Evolutionary conservation across 2,888 invertebrate genomes (phyloP).

Genomic region (Pammene aurita): DNA sequence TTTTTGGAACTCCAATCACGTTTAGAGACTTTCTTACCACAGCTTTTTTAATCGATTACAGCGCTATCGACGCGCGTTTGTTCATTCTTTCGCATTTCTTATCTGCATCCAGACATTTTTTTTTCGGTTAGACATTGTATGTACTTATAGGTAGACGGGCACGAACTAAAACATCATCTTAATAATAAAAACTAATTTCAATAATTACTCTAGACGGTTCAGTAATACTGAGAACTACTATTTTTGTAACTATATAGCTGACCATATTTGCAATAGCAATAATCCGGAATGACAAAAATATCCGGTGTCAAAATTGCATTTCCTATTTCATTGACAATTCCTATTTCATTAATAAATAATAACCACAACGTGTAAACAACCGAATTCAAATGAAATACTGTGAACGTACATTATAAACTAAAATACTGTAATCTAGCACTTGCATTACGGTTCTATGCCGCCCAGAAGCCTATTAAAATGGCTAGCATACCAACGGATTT

Average conservation of each 20-base stretch:
- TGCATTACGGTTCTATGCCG: too few species aligned
- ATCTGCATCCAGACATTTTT: not conserved
- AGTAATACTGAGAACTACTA: slow-evolving; percentile 30
- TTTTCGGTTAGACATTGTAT: not conserved
- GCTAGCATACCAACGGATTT: too few species aligned
- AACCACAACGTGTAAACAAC: not conserved
- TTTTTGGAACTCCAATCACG: too few species aligned
- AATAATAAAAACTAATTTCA: slow-evolving; percentile 10
- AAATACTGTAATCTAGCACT: too few species aligned
- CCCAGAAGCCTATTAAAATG: too few species aligned
- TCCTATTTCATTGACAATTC: not conserved
- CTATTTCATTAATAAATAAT: not conserved
- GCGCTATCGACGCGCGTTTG: too few species aligned
- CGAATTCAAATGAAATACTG: not conserved
- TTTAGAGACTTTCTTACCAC: too few species aligned
- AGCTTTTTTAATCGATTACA: too few species aligned
- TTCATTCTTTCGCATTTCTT: not conserved
- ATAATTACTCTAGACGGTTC: not conserved
- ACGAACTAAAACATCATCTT: slow-evolving; percentile 11
- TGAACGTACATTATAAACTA: not conserved
- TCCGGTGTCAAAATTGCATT: not conserved
- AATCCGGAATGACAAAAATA: slow-evolving; percentile 47
- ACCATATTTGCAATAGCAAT: slow-evolving; percentile 56
- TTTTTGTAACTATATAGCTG: slow-evolving; percentile 16
- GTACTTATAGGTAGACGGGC: not conserved